Evolutionary conservation across 2,888 invertebrate species (phyloP).

Genomic region (Bugulina stolonifera): DNA sequence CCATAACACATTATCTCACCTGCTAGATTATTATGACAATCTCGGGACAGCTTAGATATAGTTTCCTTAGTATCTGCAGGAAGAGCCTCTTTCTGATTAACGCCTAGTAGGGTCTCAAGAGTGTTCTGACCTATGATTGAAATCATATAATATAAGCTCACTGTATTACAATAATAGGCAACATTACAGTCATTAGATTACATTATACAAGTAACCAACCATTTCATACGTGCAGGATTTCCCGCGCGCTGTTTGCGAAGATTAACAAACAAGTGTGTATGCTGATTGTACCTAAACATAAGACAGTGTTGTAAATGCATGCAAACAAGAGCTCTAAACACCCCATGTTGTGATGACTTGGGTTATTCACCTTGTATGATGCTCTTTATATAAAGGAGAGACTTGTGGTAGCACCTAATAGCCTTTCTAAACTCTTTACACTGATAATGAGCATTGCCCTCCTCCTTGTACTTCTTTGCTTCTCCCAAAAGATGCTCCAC

Average conservation of each 20-base stretch:
- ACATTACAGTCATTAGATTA: neutral
- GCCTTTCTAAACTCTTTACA: slow-evolving; percentile 38
- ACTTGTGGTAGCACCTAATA: slow-evolving; percentile 46
- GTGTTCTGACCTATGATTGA: slow-evolving; percentile 5
- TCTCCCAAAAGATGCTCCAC: slow-evolving; percentile 23
- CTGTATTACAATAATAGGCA: too few relatives aligned
- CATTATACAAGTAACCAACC: neutral
- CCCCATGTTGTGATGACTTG: neutral
- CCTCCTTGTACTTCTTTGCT: slow-evolving; percentile 39
- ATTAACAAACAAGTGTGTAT: too few relatives aligned
- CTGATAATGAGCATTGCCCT: slow-evolving; percentile 44
- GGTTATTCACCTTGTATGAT: slow-evolving; percentile 15
- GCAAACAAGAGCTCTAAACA: too few relatives aligned
- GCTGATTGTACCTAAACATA: too few relatives aligned
- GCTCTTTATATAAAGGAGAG: slow-evolving; percentile 40
- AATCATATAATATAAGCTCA: too few relatives aligned
- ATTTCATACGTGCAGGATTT: neutral
- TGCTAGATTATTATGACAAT: slow-evolving; percentile 49
- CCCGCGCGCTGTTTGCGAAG: too few relatives aligned
- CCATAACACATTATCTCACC: too few relatives aligned
- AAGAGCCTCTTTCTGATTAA: neutral
- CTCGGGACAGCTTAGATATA: slow-evolving; percentile 34
- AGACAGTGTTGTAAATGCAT: too few relatives aligned
- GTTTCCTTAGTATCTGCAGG: neutral
- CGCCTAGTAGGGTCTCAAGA: neutral